Conservation (phyloP, 1,140 invertebrate species). For the Bombus vancouverensis region DNA sequence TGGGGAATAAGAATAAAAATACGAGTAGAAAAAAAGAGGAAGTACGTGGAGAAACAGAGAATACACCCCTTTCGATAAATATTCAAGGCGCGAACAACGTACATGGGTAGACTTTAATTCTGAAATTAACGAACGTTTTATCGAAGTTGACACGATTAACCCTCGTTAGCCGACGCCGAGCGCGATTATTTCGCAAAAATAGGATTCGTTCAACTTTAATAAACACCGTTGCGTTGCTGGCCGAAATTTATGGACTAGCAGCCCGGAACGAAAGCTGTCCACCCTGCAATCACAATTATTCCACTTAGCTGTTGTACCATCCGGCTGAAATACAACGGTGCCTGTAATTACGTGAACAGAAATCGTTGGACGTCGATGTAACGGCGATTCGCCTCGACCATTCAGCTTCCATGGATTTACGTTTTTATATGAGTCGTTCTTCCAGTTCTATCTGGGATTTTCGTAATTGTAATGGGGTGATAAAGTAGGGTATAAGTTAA, state of each 20-base stretch:
- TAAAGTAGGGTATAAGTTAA: no score
- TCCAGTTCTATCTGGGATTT: no score
- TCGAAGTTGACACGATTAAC: constrained; percentile 45
- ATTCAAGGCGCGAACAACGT: constrained; percentile 11
- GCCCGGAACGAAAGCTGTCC: background rate
- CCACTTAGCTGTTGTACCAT: background rate
- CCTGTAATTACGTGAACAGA: constrained; percentile 7
- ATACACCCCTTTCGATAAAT: background rate
- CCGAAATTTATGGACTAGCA: constrained; percentile 32
- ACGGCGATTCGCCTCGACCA: no score
- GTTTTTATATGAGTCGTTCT: no score
- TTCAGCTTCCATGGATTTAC: background rate
- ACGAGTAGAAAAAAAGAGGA: background rate
- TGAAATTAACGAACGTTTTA: constrained; percentile 37
- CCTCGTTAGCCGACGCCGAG: constrained; percentile 22
- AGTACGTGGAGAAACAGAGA: background rate
- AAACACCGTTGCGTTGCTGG: background rate
- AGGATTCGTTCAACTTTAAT: constrained; percentile 35
- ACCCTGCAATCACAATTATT: background rate
- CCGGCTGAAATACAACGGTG: constrained; percentile 13
- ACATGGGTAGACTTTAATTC: constrained; percentile 20
- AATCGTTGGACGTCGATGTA: background rate
- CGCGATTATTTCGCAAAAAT: constrained; percentile 41
- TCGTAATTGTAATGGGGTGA: no score
- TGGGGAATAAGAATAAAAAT: no score